Evolutionary conservation across 2,888 invertebrate genomes (phyloP).

Genomic region (Agriopis marginaria): DNA sequence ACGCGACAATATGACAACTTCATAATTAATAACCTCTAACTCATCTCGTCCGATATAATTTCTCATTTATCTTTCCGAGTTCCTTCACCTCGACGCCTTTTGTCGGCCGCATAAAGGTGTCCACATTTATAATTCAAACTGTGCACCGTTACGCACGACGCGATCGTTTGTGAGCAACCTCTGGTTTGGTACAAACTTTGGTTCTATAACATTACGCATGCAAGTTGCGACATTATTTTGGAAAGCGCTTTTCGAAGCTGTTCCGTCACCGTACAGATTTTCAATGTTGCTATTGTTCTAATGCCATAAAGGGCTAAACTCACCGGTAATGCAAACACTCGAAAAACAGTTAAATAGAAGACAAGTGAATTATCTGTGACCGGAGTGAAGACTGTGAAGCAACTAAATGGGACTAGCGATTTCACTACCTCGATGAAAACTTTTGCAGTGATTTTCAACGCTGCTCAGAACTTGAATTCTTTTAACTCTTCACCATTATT

Average conservation of each 20-base stretch:
- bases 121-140: conserved; percentile 79
- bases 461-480: not conserved
- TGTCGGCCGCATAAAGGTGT: conserved; percentile 79
- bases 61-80: conserved; percentile 81
- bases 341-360: conserved; percentile 21
- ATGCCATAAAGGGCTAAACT: conserved; percentile 31
- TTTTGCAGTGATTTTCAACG: not conserved
- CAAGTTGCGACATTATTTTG: conserved; percentile 47
- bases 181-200: conserved; percentile 27
- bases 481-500: not conserved
- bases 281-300: conserved; percentile 36
- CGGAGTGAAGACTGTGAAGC: not conserved
- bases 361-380: conserved; percentile 17
- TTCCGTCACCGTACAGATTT: conserved; percentile 38
- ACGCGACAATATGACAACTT: conserved; percentile 81
- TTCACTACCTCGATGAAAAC: conserved; percentile 12
- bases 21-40: conserved; percentile 85
- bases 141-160: conserved; percentile 82
- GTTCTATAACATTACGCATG: conserved; percentile 34
- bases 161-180: conserved; percentile 66
- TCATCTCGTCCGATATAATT: conserved; percentile 84
- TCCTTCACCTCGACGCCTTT: conserved; percentile 79
- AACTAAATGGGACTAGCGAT: conserved; percentile 2
- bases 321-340: conserved; percentile 18
- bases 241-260: conserved; percentile 43